Evolutionary conservation across 1,140 invertebrate species (phyloP), one percentile per base, ranked within the genome.

Genomic region (Cydia amplana): DNA sequence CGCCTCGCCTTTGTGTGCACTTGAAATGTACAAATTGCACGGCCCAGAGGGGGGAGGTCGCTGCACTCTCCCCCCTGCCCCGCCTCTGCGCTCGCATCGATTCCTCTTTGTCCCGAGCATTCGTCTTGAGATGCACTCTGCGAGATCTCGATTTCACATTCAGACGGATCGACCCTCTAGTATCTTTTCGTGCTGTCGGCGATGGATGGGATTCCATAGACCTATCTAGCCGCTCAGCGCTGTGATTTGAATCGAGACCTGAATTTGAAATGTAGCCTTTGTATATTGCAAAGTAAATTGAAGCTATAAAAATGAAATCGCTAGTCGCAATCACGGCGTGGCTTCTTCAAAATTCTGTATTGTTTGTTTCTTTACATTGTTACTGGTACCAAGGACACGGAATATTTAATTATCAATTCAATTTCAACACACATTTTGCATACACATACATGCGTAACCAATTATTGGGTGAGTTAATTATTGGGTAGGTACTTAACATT

Each of bases 1-100:
- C 89, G 87, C 84, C 79, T 89, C 83, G 89, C 85, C 88, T 92
- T 92, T 92, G 89, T 91, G 86, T 90, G 89, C 87, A 91, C 87
- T 92, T 91, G 91, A 92, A 91, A 92, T 91, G 89, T 90, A 92
- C 91, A 92, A 92, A 91, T 92, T 92, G 89, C 91, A 91, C 84
- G 85, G 81, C 80, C 81, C 80, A 74, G 77, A 78, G 81, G 83
- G 82, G 83, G 85, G 84, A 87, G 88, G 88, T 87, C 88, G 87
- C 74, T 89, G 88, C 86, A 89, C 87, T 88, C 83, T 79, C 80
- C 82, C 80, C 81, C 83, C 67, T 73, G 77, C 78, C 85, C 80
- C 80, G 80, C 82, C 77, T 32, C 75, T 46, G 83, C 86, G 79
- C 81, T 84, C 84, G 85, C 88, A 91, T 91, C 88, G 89, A 91